Base-by-base conservation (phyloP, 2,888 invertebrate species). In the Tethea ocularis region DNA sequence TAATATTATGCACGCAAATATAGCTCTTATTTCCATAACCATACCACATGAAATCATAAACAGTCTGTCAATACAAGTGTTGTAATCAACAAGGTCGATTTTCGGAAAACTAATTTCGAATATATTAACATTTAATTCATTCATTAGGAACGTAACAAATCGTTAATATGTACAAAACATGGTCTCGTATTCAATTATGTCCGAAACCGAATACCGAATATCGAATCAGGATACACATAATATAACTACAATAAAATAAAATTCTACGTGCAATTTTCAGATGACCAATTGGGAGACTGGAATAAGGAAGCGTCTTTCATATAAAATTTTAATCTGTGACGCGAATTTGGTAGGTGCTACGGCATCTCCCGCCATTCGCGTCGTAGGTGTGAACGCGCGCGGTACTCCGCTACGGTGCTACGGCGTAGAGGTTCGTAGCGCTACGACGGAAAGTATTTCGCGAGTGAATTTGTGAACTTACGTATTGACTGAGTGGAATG, bases 341-440 rank as follows among this genome's bases (percentile, higher is more conserved):
- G 38, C 57, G 56, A 57, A 24, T n/a, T n/a, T 29, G 23, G 56
- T 58, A 61, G 57, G 56, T 29, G 36, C 41, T 11, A 33, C 51
- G 57, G 59, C 68, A 53, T 61, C 67, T 75, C 77, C 78, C 81
- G 83, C 76, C 89, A 89, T 79, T 89, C 82, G 80, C 71, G 77
- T 72, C 75, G 76, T 71, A 72, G 77, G 66, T 65, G 77, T 70
- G 79, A 78, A 72, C 79, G 84, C 78, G 86, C 75, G 81, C 84
- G 87, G 88, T 79, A 77, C 72, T n/a, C 58, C 68, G 67, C 70
- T 75, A 72, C 80, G 72, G 57, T 59, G 70, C 72, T 74, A 73
- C 71, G 67, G 58, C 63, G 64, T 54, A 54, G 38, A 38, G 52
- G 52, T 15, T 61, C 66, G 67, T 61, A 67, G 62, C 62, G 60